phyloP scores from a whole-genome alignment of 2,113 vertebrate species.

The Myotis davidii region DNA sequence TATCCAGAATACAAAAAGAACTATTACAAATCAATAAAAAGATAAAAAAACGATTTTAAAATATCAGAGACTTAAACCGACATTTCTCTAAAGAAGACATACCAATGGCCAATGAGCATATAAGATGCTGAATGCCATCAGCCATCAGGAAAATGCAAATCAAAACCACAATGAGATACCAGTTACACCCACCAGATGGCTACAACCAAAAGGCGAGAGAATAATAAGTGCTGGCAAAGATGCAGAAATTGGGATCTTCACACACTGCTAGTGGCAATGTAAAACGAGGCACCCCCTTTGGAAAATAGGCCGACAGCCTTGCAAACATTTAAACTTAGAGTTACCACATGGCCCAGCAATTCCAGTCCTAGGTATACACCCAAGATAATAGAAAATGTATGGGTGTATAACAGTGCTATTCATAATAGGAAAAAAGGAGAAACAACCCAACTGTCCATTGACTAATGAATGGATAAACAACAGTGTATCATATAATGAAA shows the following conservation, averaged over 20 bases:
- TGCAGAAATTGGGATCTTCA: not conserved
- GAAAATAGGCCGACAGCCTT: not conserved
- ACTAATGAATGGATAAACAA: not conserved
- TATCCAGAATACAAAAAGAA: not conserved
- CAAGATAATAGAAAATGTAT: not conserved
- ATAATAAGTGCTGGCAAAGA: too few species aligned
- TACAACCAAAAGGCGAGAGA: not conserved
- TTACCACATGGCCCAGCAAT: not conserved
- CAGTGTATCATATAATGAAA: not conserved
- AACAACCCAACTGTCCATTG: not conserved
- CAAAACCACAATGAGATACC: not conserved
- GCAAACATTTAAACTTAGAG: not conserved
- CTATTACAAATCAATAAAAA: not conserved
- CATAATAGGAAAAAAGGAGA: not conserved
- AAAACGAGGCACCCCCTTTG: not conserved
- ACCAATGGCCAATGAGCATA: not conserved
- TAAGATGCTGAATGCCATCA: not conserved
- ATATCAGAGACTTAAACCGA: not conserved
- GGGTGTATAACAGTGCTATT: not conserved
- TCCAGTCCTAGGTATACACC: not conserved
- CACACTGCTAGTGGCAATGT: too few species aligned
- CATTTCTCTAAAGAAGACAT: not conserved
- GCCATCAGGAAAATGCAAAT: not conserved
- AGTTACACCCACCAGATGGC: not conserved
- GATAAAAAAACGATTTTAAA: not conserved